Evolutionary conservation across 2,797 vertebrate species (phyloP), one percentile per base, ranked within the genome.

Genomic region (Aeoliscus strigatus): DNA sequence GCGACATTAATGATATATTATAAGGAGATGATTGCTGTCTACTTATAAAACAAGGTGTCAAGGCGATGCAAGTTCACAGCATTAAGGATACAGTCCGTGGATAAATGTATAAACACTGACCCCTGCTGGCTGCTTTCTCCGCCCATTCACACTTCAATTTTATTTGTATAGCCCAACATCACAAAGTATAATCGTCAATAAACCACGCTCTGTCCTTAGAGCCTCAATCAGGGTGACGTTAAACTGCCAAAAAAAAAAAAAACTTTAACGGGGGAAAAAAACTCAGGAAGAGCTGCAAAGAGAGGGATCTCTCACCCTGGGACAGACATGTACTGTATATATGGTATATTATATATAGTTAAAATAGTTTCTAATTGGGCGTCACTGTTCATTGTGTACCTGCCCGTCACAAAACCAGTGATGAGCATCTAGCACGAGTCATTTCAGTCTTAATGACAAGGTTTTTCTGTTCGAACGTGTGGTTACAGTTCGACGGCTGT

Each of bases 401-500:
- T n/a, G n/a, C n/a, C n/a, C n/a, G n/a, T n/a, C n/a, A n/a, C n/a
- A n/a, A n/a, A n/a, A n/a, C n/a, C n/a, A n/a, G n/a, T n/a, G n/a
- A n/a, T n/a, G n/a, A n/a, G n/a, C n/a, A n/a, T n/a, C n/a, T n/a
- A n/a, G n/a, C n/a, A n/a, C n/a, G n/a, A n/a, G 39, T 21, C 18
- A 6, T 6, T 3, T 3, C 6, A 6, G 6, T 21, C 18, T 3
- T 6, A 21, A 21, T 21, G 10, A 44, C 35, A 11, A 26, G 6
- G 9, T 26, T 31, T 39, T 9, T 11, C 14, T 44, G 10, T 71
- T 12, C 57, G 34, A 45, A 1, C 24, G 4, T 60, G 11, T 1
- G 11, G 43, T 76, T 80, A 18, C 81, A 99, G 96, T 96, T 96
- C 43, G 91, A 96, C 61, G 91, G 95, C 69, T 98, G 96, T 86